Evolutionary conservation across 2,797 vertebrate genomes (phyloP).

Genomic region (Melanotaenia trifasciata): DNA sequence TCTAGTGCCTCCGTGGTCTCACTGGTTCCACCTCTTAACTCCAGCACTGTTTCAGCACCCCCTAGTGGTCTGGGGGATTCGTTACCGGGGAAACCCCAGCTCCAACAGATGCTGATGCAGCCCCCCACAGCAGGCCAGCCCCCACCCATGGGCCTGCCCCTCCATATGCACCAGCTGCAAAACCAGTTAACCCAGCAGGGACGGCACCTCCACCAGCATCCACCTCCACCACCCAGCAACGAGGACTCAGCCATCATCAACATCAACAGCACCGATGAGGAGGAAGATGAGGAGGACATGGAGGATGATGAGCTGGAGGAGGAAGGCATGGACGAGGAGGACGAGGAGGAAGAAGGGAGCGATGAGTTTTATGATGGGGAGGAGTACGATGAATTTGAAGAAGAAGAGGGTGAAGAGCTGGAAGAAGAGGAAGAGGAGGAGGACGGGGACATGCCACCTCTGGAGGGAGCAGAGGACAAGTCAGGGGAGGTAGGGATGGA

Average conservation of each 20-base stretch:
- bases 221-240: constrained; percentile 54
- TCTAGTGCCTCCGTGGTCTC: constrained; percentile 80
- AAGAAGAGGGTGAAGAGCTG: constrained; percentile 82
- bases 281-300: constrained; percentile 88
- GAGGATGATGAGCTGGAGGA: constrained; percentile 86
- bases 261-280: constrained; percentile 92
- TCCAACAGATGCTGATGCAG: constrained; percentile 85
- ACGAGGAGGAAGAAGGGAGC: constrained; percentile 85
- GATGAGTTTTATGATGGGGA: constrained; percentile 82
- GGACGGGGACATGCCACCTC: constrained; percentile 84
- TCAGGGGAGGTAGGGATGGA: constrained; percentile 60
- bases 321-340: constrained; percentile 84
- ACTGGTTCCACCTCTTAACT: constrained; percentile 74
- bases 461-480: constrained; percentile 76
- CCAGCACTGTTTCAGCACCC: constrained; percentile 62
- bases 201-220: constrained; percentile 70
- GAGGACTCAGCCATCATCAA: constrained; percentile 88
- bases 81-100: constrained; percentile 70
- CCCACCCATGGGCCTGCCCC: constrained; percentile 43
- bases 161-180: constrained; percentile 77
- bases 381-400: constrained; percentile 85
- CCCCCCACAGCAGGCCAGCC: constrained; percentile 57
- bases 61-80: constrained; percentile 59
- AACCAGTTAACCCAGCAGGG: constrained; percentile 72
- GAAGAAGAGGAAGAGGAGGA: constrained; percentile 85